These are phyloP conservation scores for Calephelis virginiensis DNA, from an alignment of 1,140 invertebrate species.

Conservation along the genomic window DNA sequence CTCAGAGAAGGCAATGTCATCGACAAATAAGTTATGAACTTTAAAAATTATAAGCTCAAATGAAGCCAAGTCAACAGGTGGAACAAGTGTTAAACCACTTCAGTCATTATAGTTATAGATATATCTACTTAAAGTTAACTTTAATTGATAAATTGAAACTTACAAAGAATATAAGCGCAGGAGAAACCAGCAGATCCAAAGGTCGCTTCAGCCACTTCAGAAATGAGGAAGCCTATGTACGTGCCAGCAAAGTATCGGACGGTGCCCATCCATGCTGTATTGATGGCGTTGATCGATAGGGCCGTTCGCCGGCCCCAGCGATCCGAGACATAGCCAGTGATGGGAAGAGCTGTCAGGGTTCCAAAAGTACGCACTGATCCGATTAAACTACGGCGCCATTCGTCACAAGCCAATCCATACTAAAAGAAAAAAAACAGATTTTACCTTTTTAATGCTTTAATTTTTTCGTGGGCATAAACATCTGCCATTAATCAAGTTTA, in stretches of 20 bases:
- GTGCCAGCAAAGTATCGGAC: constrained; percentile 82
- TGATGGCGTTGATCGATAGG: constrained; percentile 79
- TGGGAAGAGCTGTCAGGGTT: constrained; percentile 77
- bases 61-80: too few relatives aligned
- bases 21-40: too few relatives aligned
- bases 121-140: too few relatives aligned
- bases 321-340: constrained; percentile 84
- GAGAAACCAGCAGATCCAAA: constrained; percentile 69
- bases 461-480: too few relatives aligned
- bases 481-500: too few relatives aligned
- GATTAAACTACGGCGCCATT: constrained; percentile 36
- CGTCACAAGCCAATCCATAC: constrained; percentile 39
- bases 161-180: constrained; percentile 65
- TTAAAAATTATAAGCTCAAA: too few relatives aligned
- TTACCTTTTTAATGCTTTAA: too few relatives aligned
- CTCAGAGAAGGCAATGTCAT: too few relatives aligned
- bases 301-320: constrained; percentile 81
- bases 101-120: neutral
- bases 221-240: constrained; percentile 81
- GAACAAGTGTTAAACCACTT: neutral
- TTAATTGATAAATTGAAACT: constrained; percentile 21
- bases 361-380: constrained; percentile 43
- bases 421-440: constrained; percentile 6
- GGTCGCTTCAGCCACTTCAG: constrained; percentile 82
- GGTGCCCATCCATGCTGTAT: constrained; percentile 80